Evolutionary conservation across 2,797 vertebrate species (phyloP).

Genomic region (Enteromius thamalakanensis): DNA sequence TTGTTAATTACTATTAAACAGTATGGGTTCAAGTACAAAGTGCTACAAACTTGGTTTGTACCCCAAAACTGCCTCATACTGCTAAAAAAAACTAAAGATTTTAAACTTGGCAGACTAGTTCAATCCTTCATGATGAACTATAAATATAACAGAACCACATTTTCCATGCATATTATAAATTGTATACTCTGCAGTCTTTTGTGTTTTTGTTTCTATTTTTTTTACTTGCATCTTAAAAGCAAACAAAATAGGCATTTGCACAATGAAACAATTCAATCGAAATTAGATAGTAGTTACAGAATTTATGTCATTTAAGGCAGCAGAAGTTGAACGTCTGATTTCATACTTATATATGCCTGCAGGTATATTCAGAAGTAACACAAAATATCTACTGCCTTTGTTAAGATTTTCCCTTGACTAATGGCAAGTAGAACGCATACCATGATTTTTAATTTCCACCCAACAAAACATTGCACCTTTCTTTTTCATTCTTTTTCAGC

Average conservation of each 20-base stretch:
- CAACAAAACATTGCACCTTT: neutral
- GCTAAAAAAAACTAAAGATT: neutral
- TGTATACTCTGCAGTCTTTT: neutral
- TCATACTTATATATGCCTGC: too few relatives aligned
- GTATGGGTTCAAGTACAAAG: neutral
- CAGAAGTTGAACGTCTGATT: too few relatives aligned
- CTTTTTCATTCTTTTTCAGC: too few relatives aligned
- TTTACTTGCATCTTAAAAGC: too few relatives aligned
- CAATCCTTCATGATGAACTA: neutral
- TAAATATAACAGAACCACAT: neutral
- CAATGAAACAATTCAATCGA: too few relatives aligned
- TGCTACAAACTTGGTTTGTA: neutral
- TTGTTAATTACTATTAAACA: neutral
- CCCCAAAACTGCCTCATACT: neutral
- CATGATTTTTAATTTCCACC: neutral
- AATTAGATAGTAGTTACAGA: neutral
- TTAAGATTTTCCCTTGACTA: neutral
- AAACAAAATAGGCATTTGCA: neutral
- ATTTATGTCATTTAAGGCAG: neutral
- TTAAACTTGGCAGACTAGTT: neutral
- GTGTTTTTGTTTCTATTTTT: too few relatives aligned
- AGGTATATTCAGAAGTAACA: neutral
- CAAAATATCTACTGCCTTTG: neutral
- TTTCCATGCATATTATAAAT: neutral
- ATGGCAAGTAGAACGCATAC: neutral